Evolutionary conservation across 64 coral and sea anemone species (phyloP).

Genomic region (Trachythela sp.): DNA sequence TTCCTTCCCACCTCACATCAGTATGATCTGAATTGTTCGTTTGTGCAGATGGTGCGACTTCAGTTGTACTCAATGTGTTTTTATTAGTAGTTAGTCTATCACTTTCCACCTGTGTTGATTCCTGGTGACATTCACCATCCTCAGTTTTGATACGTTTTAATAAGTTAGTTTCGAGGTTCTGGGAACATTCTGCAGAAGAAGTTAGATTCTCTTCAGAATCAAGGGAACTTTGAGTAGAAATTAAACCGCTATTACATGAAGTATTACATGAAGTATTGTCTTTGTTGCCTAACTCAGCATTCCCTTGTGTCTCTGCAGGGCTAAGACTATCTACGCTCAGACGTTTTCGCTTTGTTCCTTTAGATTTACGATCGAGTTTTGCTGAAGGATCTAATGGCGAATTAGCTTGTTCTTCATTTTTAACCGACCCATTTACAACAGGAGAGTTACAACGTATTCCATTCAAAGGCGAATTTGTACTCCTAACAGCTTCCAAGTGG

Average conservation of each 20-base stretch:
- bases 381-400: conserved; percentile 60
- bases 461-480: conserved; percentile 81
- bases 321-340: neutral
- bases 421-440: conserved; percentile 78
- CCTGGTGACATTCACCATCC: neutral
- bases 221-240: neutral
- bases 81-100: neutral
- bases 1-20: neutral
- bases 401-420: conserved; percentile 54
- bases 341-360: conserved; percentile 40
- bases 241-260: neutral
- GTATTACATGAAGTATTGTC: neutral
- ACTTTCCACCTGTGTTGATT: neutral
- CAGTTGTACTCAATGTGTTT: neutral
- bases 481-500: conserved; percentile 79
- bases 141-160: neutral
- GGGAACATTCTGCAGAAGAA: neutral
- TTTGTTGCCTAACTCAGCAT: neutral
- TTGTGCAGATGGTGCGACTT: neutral
- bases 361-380: conserved; percentile 68
- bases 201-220: neutral
- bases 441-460: conserved; percentile 70
- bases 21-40: neutral
- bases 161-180: neutral
- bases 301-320: neutral